Conservation (phyloP, 2,113 vertebrate genomes). For the Dolichotis patagonum region DNA sequence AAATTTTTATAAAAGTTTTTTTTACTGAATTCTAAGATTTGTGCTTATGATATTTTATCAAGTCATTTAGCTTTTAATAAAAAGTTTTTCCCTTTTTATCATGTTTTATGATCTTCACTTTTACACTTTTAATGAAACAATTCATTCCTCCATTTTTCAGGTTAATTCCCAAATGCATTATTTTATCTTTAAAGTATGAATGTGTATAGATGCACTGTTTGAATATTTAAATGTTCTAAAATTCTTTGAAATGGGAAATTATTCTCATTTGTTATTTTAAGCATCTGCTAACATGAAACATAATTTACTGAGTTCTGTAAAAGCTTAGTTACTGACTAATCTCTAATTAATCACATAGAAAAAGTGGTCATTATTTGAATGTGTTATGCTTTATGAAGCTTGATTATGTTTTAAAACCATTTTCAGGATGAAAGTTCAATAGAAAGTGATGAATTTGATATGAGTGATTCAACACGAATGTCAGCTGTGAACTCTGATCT, state of each 20-base stretch:
- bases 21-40: neutral
- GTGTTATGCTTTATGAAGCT: neutral
- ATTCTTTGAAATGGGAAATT: neutral
- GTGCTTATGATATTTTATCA: constrained; percentile 2
- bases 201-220: neutral
- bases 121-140: neutral
- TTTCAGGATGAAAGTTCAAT: constrained; percentile 92
- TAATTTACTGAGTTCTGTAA: neutral
- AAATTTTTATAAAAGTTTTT: neutral
- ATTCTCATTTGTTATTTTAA: constrained; percentile 34
- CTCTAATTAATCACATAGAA: neutral
- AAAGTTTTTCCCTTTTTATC: neutral
- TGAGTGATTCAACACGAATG: constrained; percentile 93
- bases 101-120: neutral
- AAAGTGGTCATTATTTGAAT: neutral
- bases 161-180: neutral
- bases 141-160: neutral
- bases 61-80: neutral
- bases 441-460: constrained; percentile 93
- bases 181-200: neutral
- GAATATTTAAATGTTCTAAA: neutral
- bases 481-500: constrained; percentile 92
- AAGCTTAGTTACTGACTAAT: neutral
- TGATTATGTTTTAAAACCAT: constrained; percentile 68
- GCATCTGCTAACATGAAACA: neutral